A percentile compares a stretch with the other conserved stretches of the same genome.
Evolutionary conservation across 2,113 vertebrate species (phyloP).

Genomic region (Eleginops maclovinus): DNA sequence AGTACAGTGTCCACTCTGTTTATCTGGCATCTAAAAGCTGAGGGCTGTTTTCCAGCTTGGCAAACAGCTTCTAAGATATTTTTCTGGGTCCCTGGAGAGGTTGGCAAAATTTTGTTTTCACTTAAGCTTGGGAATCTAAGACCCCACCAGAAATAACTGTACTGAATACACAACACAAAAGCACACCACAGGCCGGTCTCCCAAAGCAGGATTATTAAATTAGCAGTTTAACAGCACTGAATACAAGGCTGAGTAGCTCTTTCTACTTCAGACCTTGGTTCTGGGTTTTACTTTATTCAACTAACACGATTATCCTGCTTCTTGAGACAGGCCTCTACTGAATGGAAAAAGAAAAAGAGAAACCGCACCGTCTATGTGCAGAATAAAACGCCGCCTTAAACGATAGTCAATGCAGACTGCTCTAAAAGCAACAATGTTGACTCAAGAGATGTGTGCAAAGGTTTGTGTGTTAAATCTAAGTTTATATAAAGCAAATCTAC

Average conservation of each 20-base stretch:
- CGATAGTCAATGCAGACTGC: not conserved
- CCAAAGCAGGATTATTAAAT: conserved; percentile 55
- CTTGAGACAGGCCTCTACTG: not conserved
- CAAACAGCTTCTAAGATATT: conserved; percentile 44
- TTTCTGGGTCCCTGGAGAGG: conserved; percentile 26
- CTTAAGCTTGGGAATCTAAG: conserved; percentile 47
- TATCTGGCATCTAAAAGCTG: conserved; percentile 48
- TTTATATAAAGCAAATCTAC: not conserved
- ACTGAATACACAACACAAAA: conserved; percentile 34
- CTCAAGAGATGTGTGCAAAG: not conserved
- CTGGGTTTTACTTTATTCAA: conserved; percentile 25
- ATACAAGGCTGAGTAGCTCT: conserved; percentile 3
- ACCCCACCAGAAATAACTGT: conserved; percentile 28
- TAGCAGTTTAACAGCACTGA: conserved; percentile 41
- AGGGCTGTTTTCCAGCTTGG: conserved; percentile 54
- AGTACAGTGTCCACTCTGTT: conserved; percentile 42
- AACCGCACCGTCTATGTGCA: not conserved
- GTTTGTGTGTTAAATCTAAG: not conserved
- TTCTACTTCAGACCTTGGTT: conserved; percentile 25
- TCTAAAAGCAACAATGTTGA: not conserved
- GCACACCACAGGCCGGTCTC: conserved; percentile 30
- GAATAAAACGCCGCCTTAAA: not conserved
- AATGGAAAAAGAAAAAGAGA: not conserved
- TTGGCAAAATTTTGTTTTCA: conserved; percentile 51
- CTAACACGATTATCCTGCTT: conserved; percentile 29